Evolutionary conservation across 2,113 vertebrate species (phyloP).

Genomic region (Halcyon senegalensis): DNA sequence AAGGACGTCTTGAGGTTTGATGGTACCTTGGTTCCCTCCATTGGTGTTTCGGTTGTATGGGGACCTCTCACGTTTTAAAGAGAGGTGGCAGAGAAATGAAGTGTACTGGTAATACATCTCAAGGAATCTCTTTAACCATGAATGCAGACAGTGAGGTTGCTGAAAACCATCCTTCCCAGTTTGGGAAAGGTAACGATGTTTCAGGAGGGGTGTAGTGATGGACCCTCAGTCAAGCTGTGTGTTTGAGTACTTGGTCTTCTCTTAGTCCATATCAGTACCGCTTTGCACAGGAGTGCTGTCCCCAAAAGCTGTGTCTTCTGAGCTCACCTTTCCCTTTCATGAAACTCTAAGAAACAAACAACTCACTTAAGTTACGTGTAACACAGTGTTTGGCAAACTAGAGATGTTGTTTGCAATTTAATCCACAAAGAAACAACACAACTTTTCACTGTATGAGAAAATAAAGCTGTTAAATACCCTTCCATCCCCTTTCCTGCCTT

Average conservation of each 20-base stretch:
- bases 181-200: neutral
- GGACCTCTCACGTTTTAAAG: neutral
- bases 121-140: neutral
- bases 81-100: neutral
- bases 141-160: neutral
- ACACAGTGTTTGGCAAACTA: neutral
- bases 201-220: neutral
- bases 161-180: neutral
- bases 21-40: neutral
- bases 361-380: neutral
- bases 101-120: neutral
- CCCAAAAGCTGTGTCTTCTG: neutral
- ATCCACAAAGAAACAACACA: neutral
- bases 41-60: neutral
- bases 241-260: neutral
- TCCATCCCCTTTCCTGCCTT: neutral
- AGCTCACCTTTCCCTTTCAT: neutral
- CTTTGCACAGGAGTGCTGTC: neutral
- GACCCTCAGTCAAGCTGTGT: neutral
- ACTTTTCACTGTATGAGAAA: neutral
- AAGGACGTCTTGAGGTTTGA: neutral
- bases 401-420: neutral
- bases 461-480: neutral
- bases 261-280: neutral
- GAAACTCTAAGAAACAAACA: neutral